Base-by-base conservation (phyloP, 2,888 invertebrate genomes). In the Polyommatus iphigenia region DNA sequence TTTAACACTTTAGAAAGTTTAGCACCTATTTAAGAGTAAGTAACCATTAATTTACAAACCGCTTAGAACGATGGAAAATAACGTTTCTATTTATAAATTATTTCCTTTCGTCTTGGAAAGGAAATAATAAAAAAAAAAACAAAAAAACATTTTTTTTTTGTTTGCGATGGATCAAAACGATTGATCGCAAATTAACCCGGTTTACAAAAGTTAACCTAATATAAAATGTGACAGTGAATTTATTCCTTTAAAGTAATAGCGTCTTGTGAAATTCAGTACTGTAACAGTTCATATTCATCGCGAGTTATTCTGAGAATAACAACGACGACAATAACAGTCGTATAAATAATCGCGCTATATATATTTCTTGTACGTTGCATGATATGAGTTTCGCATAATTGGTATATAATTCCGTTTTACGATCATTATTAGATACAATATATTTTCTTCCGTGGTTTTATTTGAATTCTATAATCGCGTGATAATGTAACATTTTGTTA, bases 381-480 rank as follows among this genome's bases (percentile, higher is more conserved):
- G 81, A 80, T 80, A 78, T 80, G 79, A 81, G 76, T 81, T 82
- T 81, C 81, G 79, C 81, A 82, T 82, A 81, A 81, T 82, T 81
- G 80, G 78, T 76, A 81, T 81, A 81, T 82, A 82, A 83, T 82
- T 81, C 81, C 79, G 79, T 79, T 81, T 81, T 82, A 80, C 80
- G 80, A 78, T 81, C 81, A 79, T 79, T 82, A 81, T 79, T 80
- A 79, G 78, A 80, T 80, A 81, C 80, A 82, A 81, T 82, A 83
- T 83, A 83, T 82, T 81, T 75, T 82, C 82, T 84, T 84, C 83
- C 83, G 82, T 79, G 79, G 79, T 81, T 83, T 82, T 84, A 82
- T 84, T 83, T 81, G 79, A 82, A 83, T 84, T 82, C 82, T 82
- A 79, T 83, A 83, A 84, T 84, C 83, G 83, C 83, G 83, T 84